phyloP scores from a whole-genome alignment of 2,113 vertebrate species.

The Benitochromis conjunctus region DNA sequence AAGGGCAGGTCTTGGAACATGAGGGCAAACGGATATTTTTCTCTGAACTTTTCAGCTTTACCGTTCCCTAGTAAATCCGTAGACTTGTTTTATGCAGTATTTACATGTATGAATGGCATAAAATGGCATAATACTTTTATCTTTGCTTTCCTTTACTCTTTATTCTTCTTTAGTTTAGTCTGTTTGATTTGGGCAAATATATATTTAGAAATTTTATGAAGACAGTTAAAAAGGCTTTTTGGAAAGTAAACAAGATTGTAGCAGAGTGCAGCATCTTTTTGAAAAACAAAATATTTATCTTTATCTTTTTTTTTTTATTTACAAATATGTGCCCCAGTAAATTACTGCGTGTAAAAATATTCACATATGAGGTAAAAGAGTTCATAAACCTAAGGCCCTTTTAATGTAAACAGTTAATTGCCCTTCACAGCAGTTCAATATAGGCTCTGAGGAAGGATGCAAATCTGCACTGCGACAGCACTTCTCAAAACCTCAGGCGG shows the following conservation, averaged over 20 bases:
- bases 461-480: neutral
- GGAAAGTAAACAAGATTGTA: neutral
- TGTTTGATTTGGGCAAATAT: neutral
- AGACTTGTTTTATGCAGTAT: neutral
- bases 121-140: neutral
- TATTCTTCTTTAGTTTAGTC: neutral
- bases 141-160: neutral
- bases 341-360: neutral
- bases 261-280: neutral
- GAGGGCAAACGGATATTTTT: constrained; percentile 18
- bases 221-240: neutral
- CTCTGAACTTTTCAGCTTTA: neutral
- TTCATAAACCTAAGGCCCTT: neutral
- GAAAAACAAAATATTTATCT: neutral
- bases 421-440: neutral
- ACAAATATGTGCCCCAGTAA: neutral
- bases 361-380: neutral
- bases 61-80: neutral
- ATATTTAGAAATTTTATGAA: neutral
- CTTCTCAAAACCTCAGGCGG: neutral
- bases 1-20: neutral
- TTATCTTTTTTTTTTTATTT: neutral
- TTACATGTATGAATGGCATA: neutral
- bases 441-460: neutral
- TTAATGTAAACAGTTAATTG: neutral